Conservation (phyloP, 2,797 vertebrate genomes). For the Platalea minor region DNA sequence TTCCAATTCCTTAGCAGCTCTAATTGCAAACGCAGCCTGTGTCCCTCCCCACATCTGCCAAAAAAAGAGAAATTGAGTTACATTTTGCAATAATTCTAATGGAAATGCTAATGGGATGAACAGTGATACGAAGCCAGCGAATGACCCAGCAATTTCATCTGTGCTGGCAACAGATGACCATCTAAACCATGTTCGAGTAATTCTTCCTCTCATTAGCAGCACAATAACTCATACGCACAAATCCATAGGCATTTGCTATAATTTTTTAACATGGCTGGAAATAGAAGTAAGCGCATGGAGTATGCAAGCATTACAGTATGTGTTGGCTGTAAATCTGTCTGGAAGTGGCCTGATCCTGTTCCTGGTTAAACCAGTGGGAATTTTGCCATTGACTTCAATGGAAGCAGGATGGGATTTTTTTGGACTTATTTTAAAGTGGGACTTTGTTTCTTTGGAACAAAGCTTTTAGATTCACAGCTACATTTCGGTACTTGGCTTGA, state of each 20-base stretch:
- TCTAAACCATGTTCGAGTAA: slow-evolving; percentile 56
- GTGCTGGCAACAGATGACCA: slow-evolving; percentile 35
- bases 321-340: slow-evolving; percentile 53
- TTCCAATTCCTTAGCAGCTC: slow-evolving; percentile 62
- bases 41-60: background rate
- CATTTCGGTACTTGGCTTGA: slow-evolving; percentile 8
- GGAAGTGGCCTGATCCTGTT: slow-evolving; percentile 48
- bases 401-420: slow-evolving; percentile 31
- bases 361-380: slow-evolving; percentile 45
- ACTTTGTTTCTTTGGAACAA: slow-evolving; percentile 15
- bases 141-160: slow-evolving; percentile 52
- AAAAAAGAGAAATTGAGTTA: slow-evolving; percentile 58
- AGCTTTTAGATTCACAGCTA: slow-evolving; percentile 26
- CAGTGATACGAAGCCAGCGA: slow-evolving; percentile 23
- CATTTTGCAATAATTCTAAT: slow-evolving; percentile 56
- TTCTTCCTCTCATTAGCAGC: slow-evolving; percentile 68
- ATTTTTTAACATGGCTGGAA: slow-evolving; percentile 58
- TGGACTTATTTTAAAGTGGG: slow-evolving; percentile 10
- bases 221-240: slow-evolving; percentile 63
- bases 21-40: slow-evolving; percentile 56
- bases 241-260: slow-evolving; percentile 62
- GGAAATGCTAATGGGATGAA: slow-evolving; percentile 66
- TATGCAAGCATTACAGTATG: background rate
- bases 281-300: slow-evolving; percentile 44
- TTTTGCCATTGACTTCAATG: slow-evolving; percentile 53